Evolutionary conservation across 64 coral and sea anemone species (phyloP), one percentile per base, ranked within the genome.

Genomic region (Hydrozoanthus tunicans): DNA sequence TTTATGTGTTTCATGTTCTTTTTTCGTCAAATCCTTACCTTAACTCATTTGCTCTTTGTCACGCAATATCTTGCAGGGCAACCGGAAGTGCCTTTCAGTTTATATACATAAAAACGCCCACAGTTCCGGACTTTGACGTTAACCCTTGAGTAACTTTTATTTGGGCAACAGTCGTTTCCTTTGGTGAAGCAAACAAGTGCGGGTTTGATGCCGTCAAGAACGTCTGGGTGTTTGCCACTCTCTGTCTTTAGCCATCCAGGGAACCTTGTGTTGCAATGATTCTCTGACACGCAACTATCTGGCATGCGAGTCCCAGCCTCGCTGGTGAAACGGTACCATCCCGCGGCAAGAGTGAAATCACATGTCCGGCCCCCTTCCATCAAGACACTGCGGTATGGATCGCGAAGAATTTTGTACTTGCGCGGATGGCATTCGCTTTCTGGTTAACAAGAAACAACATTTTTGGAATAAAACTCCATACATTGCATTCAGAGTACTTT

Each of bases 361-460:
- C 81, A 83, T 4, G 15, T 3, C 1, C 51, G 51, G 12, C 3
- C 62, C 7, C 24, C 24, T 67, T 17, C 61, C 13, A 14, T 9
- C 0, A 15, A 53, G 12, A 83, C 62, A 51, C 81, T 67, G 43
- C 81, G 81, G 13, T 53, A 54, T 11, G 15, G 11, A 1, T 83
- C 81, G 43, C 54, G 32, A 17, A 83, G 81, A 54, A 83, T 32
- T 62, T 66, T 68, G 62, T 83, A 83, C 17, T 67, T 83, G 20
- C 9, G 11, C 32, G 43, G 81, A 83, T 83, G 81, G 51, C 81
- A 83, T n/a, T 83, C 81, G 17, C 67, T 9, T 83, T 83, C 81
- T 83, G 32, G 6, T 9, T 54, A 17, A 66, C 17, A 15, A 17
- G 23, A 66, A 26, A 43, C 32, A 52, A 53, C 11, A 83, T 43